Evolutionary conservation across 1,140 invertebrate species (phyloP).

Genomic region (Drosophila miranda): DNA sequence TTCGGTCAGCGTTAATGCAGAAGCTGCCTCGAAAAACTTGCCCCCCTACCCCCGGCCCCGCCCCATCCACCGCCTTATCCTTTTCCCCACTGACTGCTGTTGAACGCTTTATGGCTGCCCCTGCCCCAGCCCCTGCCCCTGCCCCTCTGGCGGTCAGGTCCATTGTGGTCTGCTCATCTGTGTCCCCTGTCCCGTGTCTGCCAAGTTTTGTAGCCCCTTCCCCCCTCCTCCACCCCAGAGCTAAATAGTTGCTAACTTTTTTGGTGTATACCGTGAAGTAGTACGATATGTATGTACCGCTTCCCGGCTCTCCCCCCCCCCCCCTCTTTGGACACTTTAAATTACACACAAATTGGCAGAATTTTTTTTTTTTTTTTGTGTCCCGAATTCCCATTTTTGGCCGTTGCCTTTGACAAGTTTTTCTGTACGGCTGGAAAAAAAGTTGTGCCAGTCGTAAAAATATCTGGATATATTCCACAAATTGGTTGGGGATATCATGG

Average conservation of each 20-base stretch:
- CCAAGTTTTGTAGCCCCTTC: slow-evolving; percentile 54
- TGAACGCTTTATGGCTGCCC: slow-evolving; percentile 66
- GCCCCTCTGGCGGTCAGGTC: slow-evolving; percentile 45
- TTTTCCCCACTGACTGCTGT: slow-evolving; percentile 24
- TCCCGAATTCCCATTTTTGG: slow-evolving; percentile 25
- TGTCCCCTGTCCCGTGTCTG: slow-evolving; percentile 54
- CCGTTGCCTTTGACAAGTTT: slow-evolving; percentile 66
- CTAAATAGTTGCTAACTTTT: slow-evolving; percentile 75
- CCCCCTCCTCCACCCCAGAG: slow-evolving; percentile 13
- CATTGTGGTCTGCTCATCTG: slow-evolving; percentile 68
- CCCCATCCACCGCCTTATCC: neutral
- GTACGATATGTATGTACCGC: neutral
- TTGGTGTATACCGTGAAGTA: slow-evolving; percentile 2
- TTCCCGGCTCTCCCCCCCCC: neutral
- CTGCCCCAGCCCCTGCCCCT: neutral
- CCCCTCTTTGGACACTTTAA: slow-evolving; percentile 45
- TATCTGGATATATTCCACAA: no score
- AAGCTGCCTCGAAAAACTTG: slow-evolving; percentile 31
- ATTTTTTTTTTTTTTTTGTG: slow-evolving; percentile 40
- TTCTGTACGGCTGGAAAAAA: neutral
- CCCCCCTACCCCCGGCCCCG: neutral
- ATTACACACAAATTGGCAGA: slow-evolving; percentile 77
- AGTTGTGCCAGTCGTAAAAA: slow-evolving; percentile 26
- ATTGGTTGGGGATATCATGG: no score
- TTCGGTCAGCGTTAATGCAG: slow-evolving; percentile 71